Evolutionary conservation across 2,888 invertebrate species (phyloP), one percentile per base, ranked within the genome.

Genomic region (Drosophila planitibia): DNA sequence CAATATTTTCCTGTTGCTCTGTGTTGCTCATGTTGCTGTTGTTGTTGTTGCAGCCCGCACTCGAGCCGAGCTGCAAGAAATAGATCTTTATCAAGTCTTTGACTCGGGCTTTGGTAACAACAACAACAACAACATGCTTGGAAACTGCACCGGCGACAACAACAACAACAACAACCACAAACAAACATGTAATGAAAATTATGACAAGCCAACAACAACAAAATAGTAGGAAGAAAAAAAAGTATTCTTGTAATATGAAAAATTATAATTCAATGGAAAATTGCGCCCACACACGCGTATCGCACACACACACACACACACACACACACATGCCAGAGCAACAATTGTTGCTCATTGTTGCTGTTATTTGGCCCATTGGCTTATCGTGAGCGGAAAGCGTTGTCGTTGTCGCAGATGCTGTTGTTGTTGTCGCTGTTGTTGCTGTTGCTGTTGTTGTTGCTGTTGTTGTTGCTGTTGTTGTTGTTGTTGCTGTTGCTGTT

Each of bases 121-220:
- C 75, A 78, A 78, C 78, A 77, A 51, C 67, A 72, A 64, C 70
- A 76, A 47, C 67, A 57, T 76, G 76, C 58, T 22, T 62, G 30
- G 52, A 62, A 60, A 61, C 37, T 57, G 62, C 59, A 62, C 22
- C 54, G 65, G 41, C 67, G 65, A 64, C 70, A 76, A 70, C 64
- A 81, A 44, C 78, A 71, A 68, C 64, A 66, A 52, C 57, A 80
- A 85, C 78, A 77, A 52, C 37, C 62, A 65, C 71, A 77, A 60
- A 74, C 70, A 80, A 85, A 78, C 82, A 88, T 91, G 90, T 90
- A 85, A 82, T 86, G 82, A 89, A 90, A 89, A 91, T 91, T 90
- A 88, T 90, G 88, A 90, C 90, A 91, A 87, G 86, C 84, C 79
- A 77, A 55, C 68, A 73, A 65, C 67, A 76, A 59, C 71, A 57